Conservation (phyloP, 2,888 invertebrate genomes). For the Tuta absoluta region DNA sequence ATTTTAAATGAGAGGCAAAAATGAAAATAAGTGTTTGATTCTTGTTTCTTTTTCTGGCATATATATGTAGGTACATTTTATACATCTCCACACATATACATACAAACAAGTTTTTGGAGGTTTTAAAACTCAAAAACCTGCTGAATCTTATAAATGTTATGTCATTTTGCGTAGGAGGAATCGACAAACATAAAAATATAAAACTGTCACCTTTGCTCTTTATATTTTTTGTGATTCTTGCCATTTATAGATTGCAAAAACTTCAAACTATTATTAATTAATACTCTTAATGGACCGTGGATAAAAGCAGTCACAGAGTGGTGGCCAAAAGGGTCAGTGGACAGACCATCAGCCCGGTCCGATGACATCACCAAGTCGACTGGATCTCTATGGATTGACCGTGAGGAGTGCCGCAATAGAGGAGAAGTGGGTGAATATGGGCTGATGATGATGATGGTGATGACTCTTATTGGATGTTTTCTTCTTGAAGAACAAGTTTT, state of each 20-base stretch:
- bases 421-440: no score
- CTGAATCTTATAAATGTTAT: neutral
- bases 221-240: neutral
- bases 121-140: neutral
- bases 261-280: neutral
- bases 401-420: no score
- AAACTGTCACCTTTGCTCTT: slow-evolving; percentile 16
- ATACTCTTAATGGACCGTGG: no score
- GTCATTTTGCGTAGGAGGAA: slow-evolving; percentile 7
- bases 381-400: no score
- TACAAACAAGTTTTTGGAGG: neutral
- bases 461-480: no score
- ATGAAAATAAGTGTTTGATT: neutral
- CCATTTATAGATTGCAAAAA: neutral
- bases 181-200: slow-evolving; percentile 7
- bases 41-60: neutral
- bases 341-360: no score
- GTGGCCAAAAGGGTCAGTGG: no score
- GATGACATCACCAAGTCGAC: no score
- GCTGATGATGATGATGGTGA: no score
- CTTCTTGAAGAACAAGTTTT: no score
- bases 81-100: neutral
- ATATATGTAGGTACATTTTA: slow-evolving; percentile 1
- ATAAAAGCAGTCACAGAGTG: no score
- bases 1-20: neutral